phyloP scores from a whole-genome alignment of 2,888 invertebrate species.

The Torymus texanus region DNA sequence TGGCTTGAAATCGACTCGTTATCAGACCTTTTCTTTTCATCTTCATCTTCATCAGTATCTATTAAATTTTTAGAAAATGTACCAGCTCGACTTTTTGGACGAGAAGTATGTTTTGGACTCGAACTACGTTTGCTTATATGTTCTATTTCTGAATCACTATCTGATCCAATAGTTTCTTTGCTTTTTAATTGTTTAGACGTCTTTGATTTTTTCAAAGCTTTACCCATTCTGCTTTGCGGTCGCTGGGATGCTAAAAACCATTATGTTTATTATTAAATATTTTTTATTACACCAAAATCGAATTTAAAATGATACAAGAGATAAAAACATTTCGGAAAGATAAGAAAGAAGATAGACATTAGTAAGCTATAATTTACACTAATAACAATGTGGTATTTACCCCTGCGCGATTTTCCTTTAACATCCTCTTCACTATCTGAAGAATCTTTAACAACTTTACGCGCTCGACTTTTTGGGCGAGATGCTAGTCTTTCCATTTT shows the following conservation, averaged over 20 bases:
- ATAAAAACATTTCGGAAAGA: too few species aligned
- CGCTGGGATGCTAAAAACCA: background rate
- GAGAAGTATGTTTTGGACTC: background rate
- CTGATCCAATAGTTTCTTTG: too few species aligned
- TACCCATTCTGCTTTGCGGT: too few species aligned
- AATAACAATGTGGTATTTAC: background rate
- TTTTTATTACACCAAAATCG: background rate
- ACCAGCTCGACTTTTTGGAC: constrained; percentile 7
- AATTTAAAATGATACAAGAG: too few species aligned
- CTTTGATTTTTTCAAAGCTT: too few species aligned
- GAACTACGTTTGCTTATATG: background rate
- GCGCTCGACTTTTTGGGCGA: constrained; percentile 29
- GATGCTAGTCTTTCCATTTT: background rate
- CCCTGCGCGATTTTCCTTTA: constrained; percentile 26
- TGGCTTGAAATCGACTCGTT: constrained; percentile 2
- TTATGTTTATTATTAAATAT: constrained; percentile 7
- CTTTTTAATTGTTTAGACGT: too few species aligned
- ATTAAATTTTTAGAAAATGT: constrained; percentile 7
- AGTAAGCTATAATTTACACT: too few species aligned
- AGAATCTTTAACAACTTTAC: constrained; percentile 32
- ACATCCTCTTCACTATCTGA: constrained; percentile 33
- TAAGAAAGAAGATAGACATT: too few species aligned
- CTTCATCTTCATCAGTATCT: constrained; percentile 25
- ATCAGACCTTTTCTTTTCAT: constrained; percentile 10
- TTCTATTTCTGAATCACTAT: too few species aligned